A percentile compares a stretch with the other conserved stretches of the same genome.
Evolutionary conservation across 2,113 vertebrate genomes (phyloP).

Genomic region (Eublepharis macularius): DNA sequence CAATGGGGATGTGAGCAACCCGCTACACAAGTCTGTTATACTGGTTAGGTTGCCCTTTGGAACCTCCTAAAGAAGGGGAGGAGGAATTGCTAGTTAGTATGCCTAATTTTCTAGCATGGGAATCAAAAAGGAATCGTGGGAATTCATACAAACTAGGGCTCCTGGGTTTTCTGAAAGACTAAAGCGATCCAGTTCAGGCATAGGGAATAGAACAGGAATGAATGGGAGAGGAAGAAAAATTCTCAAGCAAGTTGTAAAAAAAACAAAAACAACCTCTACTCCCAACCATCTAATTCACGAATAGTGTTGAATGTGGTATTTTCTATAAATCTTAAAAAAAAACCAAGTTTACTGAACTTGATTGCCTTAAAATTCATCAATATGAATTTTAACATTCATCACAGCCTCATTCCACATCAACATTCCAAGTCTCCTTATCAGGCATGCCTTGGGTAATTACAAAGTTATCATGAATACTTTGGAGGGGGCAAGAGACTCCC

Average conservation of each 20-base stretch:
- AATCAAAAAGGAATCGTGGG: neutral
- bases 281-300: neutral
- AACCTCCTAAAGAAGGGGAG: neutral
- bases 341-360: neutral
- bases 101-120: neutral
- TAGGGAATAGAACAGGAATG: neutral
- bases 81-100: neutral
- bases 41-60: neutral
- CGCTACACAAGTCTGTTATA: neutral
- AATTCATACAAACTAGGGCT: neutral
- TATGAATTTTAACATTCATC: neutral
- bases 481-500: too few relatives aligned
- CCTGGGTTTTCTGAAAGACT: neutral
- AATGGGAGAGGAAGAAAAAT: neutral
- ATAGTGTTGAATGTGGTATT: neutral
- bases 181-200: neutral
- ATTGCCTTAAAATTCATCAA: neutral
- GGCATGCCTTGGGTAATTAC: neutral
- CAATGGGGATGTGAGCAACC: neutral
- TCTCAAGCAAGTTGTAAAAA: neutral
- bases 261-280: neutral
- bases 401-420: neutral
- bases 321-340: neutral
- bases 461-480: neutral
- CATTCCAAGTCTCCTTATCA: too few relatives aligned